Evolutionary conservation across 2,797 vertebrate genomes (phyloP).

Genomic region (Glyptemys insculpta): DNA sequence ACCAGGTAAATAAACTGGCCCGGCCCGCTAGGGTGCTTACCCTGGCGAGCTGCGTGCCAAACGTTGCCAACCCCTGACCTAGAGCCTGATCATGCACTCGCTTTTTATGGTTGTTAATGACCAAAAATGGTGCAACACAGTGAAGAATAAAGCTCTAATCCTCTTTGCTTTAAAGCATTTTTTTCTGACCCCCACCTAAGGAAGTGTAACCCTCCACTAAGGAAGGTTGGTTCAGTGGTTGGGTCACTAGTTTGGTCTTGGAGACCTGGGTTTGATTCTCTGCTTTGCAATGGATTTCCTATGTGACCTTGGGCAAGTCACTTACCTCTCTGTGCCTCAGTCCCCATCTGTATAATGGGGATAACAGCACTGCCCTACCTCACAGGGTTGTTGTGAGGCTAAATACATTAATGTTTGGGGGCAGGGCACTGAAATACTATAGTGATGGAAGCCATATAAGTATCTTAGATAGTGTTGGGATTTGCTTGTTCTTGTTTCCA

Average conservation of each 20-base stretch:
- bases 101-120: neutral
- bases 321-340: neutral
- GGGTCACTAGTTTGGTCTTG: neutral
- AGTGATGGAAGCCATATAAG: neutral
- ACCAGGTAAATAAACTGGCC: too few relatives aligned
- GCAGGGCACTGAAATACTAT: neutral
- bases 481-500: neutral
- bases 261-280: neutral
- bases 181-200: neutral
- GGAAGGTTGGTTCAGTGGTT: neutral
- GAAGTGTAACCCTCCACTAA: neutral
- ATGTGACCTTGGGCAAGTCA: neutral
- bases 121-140: neutral
- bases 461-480: neutral
- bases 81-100: neutral
- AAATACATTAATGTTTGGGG: neutral
- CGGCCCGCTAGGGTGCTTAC: too few relatives aligned
- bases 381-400: neutral
- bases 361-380: neutral
- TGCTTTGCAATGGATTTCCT: neutral
- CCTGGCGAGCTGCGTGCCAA: too few relatives aligned
- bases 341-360: neutral
- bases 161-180: neutral
- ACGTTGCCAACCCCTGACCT: neutral
- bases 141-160: neutral